Conservation (phyloP, 2,113 vertebrate genomes). For the Ahaetulla prasina region DNA sequence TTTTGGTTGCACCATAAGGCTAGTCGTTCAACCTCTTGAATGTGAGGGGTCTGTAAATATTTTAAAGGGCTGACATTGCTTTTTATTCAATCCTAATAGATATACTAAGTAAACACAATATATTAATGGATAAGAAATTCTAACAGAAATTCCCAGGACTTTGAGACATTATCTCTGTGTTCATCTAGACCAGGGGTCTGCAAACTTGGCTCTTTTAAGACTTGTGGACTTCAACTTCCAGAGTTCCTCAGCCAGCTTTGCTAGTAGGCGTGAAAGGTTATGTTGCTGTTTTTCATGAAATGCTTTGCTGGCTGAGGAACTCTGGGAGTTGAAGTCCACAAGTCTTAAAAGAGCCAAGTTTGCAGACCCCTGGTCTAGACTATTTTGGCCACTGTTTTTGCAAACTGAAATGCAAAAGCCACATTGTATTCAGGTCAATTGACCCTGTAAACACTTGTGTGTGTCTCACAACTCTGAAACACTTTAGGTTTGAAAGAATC, state of each 20-base stretch:
- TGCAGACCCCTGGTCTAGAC: background rate
- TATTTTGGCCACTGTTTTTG: background rate
- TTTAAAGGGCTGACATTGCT: background rate
- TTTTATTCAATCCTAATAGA: background rate
- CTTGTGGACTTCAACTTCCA: too few relatives aligned
- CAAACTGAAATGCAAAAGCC: background rate
- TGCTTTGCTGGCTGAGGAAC: too few relatives aligned
- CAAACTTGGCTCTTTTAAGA: too few relatives aligned
- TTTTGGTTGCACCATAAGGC: too few relatives aligned
- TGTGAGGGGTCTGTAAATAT: too few relatives aligned
- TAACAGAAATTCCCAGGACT: background rate
- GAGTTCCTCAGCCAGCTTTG: too few relatives aligned
- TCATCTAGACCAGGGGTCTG: background rate
- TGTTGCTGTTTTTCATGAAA: too few relatives aligned
- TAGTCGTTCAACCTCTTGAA: too few relatives aligned
- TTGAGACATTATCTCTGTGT: background rate
- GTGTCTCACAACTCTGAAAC: background rate
- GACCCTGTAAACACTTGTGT: background rate
- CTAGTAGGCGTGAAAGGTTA: too few relatives aligned
- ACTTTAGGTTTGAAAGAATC: background rate
- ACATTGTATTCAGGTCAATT: background rate
- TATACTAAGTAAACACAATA: background rate
- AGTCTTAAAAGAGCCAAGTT: too few relatives aligned
- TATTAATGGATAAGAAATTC: background rate
- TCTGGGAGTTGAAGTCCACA: too few relatives aligned